phyloP scores from a whole-genome alignment of 2,113 vertebrate species.

The Tenebrosternarchus preto region DNA sequence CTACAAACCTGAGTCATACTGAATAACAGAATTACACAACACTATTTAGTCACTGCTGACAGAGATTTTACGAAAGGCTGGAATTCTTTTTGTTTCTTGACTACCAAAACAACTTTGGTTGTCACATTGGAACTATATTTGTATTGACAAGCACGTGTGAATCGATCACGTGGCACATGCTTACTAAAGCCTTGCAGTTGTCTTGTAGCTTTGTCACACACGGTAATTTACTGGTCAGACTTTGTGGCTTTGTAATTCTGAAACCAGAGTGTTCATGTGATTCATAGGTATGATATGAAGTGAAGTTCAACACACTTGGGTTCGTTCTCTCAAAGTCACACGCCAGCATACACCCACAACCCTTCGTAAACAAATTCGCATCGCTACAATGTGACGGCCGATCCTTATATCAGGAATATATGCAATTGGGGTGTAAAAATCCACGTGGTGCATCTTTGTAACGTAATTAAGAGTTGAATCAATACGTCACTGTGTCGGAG shows the following conservation, averaged over 20 bases:
- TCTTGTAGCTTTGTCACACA: not conserved
- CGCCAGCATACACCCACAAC: not conserved
- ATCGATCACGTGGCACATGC: not conserved
- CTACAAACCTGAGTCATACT: slow-evolving; percentile 1
- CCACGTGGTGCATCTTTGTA: not conserved
- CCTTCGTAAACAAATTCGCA: not conserved
- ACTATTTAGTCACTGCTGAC: not conserved
- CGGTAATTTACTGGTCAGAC: not conserved
- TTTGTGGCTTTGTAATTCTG: not conserved
- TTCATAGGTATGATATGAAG: not conserved
- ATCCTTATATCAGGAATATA: not conserved
- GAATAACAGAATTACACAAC: slow-evolving; percentile 1
- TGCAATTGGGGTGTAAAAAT: not conserved
- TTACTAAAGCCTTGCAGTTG: not conserved
- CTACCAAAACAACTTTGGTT: not conserved
- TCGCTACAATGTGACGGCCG: not conserved
- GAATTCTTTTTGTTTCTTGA: slow-evolving; percentile 18
- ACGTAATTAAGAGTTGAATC: not conserved
- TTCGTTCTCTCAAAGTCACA: not conserved
- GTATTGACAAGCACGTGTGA: not conserved
- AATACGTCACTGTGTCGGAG: not conserved
- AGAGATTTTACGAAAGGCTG: not conserved
- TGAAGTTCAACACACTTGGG: not conserved
- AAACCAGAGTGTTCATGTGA: slow-evolving; percentile 3
- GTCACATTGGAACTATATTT: not conserved